phyloP scores from a whole-genome alignment of 2,888 invertebrate genomes.

The Yponomeuta evonymella region DNA sequence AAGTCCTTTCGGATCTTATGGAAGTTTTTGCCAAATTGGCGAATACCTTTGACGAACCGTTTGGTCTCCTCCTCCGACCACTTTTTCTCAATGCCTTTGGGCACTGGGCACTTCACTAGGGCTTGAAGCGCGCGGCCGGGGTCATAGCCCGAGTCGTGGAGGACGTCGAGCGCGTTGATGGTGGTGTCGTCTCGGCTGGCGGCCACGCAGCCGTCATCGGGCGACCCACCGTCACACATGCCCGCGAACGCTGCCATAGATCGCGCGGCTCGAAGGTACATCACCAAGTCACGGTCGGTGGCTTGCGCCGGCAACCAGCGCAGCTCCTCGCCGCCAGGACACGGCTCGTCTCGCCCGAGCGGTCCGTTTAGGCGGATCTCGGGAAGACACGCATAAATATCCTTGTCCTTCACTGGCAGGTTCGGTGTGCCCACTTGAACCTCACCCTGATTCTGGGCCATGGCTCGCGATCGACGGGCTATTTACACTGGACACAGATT shows the following conservation, averaged over 20 bases:
- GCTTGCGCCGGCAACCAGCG: slow-evolving; percentile 96
- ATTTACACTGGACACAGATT: slow-evolving; percentile 57
- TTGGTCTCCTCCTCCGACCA: slow-evolving; percentile 99
- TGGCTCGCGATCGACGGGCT: slow-evolving; percentile 51
- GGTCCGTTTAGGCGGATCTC: slow-evolving; percentile 73
- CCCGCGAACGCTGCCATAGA: slow-evolving; percentile 99
- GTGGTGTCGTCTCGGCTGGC: slow-evolving; percentile 98
- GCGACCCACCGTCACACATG: slow-evolving; percentile 98
- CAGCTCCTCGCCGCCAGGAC: slow-evolving; percentile 86
- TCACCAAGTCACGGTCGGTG: slow-evolving; percentile 95
- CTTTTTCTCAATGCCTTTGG: slow-evolving; percentile 97
- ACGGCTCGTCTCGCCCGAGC: slow-evolving; percentile 65
- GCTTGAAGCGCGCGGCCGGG: slow-evolving; percentile 97
- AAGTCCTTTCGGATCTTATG: slow-evolving; percentile 97
- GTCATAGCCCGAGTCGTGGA: slow-evolving; percentile 97
- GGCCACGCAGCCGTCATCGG: slow-evolving; percentile 97
- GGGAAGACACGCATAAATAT: slow-evolving; percentile 73
- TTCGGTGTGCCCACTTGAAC: slow-evolving; percentile 71
- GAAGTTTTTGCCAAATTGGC: slow-evolving; percentile 99
- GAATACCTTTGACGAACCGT: slow-evolving; percentile 97
- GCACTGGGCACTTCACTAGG: slow-evolving; percentile 96
- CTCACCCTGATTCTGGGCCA: slow-evolving; percentile 74
- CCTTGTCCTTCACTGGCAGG: slow-evolving; percentile 71
- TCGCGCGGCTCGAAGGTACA: slow-evolving; percentile 97
- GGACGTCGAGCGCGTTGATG: slow-evolving; percentile 95